Conservation (phyloP, 1,140 invertebrate genomes). For the Drosophila orena region DNA sequence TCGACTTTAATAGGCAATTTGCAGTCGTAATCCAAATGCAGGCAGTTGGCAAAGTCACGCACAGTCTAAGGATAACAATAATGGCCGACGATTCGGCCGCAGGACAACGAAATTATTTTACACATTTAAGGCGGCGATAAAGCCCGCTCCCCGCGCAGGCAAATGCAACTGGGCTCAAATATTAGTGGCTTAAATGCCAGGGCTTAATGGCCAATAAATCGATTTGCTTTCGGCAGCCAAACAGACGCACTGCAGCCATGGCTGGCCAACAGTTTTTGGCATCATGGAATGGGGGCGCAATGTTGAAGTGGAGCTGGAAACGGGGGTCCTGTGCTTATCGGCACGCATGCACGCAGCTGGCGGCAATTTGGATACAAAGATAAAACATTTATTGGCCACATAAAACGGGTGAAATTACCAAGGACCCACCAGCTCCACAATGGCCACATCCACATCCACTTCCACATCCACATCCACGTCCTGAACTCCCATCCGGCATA, state of each 20-base stretch:
- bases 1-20: slow-evolving; percentile 69
- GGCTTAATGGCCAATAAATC: slow-evolving; percentile 77
- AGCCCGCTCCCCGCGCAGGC: slow-evolving; percentile 10
- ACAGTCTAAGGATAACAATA: slow-evolving; percentile 37
- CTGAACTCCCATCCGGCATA: slow-evolving; percentile 12
- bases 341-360: slow-evolving; percentile 79
- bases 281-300: not conserved
- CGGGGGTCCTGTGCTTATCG: slow-evolving; percentile 59
- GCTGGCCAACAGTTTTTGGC: slow-evolving; percentile 18
- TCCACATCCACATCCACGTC: no score
- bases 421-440: slow-evolving; percentile 30
- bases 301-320: not conserved
- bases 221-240: slow-evolving; percentile 56
- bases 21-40: slow-evolving; percentile 65
- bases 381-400: slow-evolving; percentile 81
- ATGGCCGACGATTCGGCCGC: slow-evolving; percentile 2
- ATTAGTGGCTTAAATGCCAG: slow-evolving; percentile 64
- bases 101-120: slow-evolving; percentile 56
- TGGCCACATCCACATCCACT: slow-evolving; percentile 35
- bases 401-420: slow-evolving; percentile 79
- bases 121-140: slow-evolving; percentile 56
- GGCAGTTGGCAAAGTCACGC: slow-evolving; percentile 52
- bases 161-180: slow-evolving; percentile 73
- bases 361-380: slow-evolving; percentile 76
- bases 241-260: slow-evolving; percentile 46